Evolutionary conservation across 2,888 invertebrate genomes (phyloP).

Genomic region (Actias luna): DNA sequence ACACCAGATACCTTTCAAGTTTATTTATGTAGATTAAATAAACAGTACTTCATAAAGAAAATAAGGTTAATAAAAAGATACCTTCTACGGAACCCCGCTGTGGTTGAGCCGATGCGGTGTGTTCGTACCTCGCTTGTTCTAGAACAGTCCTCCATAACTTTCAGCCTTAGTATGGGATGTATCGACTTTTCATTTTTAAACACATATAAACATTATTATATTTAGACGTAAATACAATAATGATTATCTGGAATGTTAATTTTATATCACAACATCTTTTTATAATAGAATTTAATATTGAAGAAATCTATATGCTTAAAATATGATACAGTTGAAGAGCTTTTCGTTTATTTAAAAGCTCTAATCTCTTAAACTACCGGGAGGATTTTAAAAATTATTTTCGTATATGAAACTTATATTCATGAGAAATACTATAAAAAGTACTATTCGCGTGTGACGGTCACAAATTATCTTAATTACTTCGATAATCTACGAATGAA

Average conservation of each 20-base stretch:
- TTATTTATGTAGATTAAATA: background rate
- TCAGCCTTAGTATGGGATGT: background rate
- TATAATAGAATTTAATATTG: background rate
- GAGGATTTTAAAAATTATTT: too few relatives aligned
- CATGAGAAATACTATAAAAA: too few relatives aligned
- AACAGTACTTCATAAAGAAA: background rate
- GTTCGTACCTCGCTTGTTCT: background rate
- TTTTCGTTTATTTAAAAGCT: too few relatives aligned
- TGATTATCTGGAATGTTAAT: background rate
- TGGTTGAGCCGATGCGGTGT: background rate
- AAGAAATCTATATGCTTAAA: too few relatives aligned
- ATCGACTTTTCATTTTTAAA: background rate
- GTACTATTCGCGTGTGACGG: too few relatives aligned
- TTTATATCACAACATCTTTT: background rate
- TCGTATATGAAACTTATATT: too few relatives aligned
- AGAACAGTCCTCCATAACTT: background rate
- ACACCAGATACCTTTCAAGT: too few relatives aligned
- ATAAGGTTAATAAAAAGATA: background rate
- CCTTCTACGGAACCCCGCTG: background rate
- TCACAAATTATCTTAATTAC: too few relatives aligned
- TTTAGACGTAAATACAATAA: background rate
- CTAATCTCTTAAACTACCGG: too few relatives aligned
- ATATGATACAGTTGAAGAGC: too few relatives aligned
- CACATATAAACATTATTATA: background rate
- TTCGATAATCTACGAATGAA: too few relatives aligned